A percentile compares a stretch with the other conserved stretches of the same genome.
Evolutionary conservation across 2,888 invertebrate genomes (phyloP).

Genomic region (Epirrita christyi): DNA sequence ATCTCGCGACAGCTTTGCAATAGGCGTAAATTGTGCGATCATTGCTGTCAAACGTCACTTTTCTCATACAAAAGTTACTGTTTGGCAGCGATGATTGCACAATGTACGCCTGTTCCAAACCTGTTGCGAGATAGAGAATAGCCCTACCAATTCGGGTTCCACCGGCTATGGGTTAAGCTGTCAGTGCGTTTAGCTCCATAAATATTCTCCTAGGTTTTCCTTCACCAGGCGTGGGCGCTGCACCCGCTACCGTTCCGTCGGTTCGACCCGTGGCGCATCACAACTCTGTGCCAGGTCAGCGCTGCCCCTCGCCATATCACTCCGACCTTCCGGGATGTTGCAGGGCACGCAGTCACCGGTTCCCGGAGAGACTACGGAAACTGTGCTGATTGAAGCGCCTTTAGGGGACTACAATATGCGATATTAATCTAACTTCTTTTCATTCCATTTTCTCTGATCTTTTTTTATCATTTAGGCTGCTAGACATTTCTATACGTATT

Average conservation of each 20-base stretch:
- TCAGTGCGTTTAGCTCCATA: too few species aligned
- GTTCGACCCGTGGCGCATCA: constrained; percentile 88
- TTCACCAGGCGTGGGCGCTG: constrained; percentile 88
- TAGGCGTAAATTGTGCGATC: too few species aligned
- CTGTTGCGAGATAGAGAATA: too few species aligned
- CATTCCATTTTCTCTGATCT: constrained; percentile 1
- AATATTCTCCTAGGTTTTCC: not conserved
- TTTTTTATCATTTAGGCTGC: too few species aligned
- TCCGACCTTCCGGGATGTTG: constrained; percentile 86
- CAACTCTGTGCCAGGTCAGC: constrained; percentile 90
- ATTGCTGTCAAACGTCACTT: too few species aligned
- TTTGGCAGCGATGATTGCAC: too few species aligned
- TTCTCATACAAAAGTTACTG: too few species aligned
- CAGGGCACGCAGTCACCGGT: constrained; percentile 54
- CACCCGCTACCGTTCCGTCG: constrained; percentile 88
- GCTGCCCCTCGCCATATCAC: constrained; percentile 90
- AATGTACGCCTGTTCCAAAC: too few species aligned
- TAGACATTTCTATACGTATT: too few species aligned
- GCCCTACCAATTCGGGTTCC: too few species aligned
- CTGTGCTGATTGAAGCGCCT: constrained; percentile 32
- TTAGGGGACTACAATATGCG: constrained; percentile 34
- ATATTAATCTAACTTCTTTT: constrained; percentile 26
- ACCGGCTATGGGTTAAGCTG: too few species aligned
- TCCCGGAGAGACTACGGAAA: constrained; percentile 42
- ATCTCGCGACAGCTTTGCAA: too few species aligned